Conservation (phyloP, 2,888 invertebrate species). For the Acheta domesticus region DNA sequence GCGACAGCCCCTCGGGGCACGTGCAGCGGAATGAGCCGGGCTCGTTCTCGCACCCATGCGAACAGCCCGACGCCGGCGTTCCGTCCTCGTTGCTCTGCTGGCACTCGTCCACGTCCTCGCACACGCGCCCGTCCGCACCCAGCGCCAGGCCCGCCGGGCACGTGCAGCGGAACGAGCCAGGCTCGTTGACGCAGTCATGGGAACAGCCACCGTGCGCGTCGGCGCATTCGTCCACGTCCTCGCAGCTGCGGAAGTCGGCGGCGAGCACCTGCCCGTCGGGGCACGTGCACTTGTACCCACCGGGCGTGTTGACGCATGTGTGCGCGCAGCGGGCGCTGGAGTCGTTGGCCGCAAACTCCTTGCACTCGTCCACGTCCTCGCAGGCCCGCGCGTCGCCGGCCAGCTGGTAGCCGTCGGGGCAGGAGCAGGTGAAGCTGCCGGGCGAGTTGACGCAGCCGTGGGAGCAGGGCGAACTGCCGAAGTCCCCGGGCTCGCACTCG, state of each 20-base stretch:
- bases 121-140: slow-evolving; percentile 44
- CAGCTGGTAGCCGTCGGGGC: slow-evolving; percentile 49
- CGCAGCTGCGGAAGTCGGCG: slow-evolving; percentile 31
- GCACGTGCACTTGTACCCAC: slow-evolving; percentile 34
- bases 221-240: slow-evolving; percentile 47
- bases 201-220: slow-evolving; percentile 44
- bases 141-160: slow-evolving; percentile 51
- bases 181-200: slow-evolving; percentile 51
- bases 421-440: slow-evolving; percentile 53
- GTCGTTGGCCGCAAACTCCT: slow-evolving; percentile 29
- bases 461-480: slow-evolving; percentile 44
- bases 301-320: slow-evolving; percentile 34
- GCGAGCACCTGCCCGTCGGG: slow-evolving; percentile 31
- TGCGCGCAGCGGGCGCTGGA: slow-evolving; percentile 38
- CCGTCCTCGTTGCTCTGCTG: slow-evolving; percentile 48
- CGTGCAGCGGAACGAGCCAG: slow-evolving; percentile 52
- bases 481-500: slow-evolving; percentile 43
- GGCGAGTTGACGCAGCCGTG: slow-evolving; percentile 50
- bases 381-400: slow-evolving; percentile 39
- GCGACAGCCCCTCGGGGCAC: slow-evolving; percentile 49
- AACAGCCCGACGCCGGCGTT: slow-evolving; percentile 38
- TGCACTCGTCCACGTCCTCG: slow-evolving; percentile 35
- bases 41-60: slow-evolving; percentile 43
- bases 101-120: slow-evolving; percentile 54
- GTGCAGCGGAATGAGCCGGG: slow-evolving; percentile 52